Percentiles rank a stretch among this genome's conserved stretches.
Conservation (phyloP, 2,888 invertebrate genomes). For the Calephelis perditalis region DNA sequence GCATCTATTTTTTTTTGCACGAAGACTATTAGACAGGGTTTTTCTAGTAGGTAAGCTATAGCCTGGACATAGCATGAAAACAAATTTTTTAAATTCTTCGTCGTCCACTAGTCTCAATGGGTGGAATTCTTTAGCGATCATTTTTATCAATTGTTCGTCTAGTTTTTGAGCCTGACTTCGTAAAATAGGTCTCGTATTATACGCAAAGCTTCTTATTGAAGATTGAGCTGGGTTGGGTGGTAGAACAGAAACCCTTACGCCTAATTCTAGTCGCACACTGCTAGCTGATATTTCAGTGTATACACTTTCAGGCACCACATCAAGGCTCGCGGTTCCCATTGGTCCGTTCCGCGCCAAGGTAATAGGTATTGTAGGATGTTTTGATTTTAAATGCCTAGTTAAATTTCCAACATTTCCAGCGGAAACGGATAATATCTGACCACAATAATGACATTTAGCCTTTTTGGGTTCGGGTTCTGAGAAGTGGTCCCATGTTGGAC, state of each 20-base stretch:
- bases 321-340: no score
- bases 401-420: slow-evolving; percentile 21
- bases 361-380: slow-evolving; percentile 19
- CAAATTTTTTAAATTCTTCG: slow-evolving; percentile 21
- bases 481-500: slow-evolving; percentile 8
- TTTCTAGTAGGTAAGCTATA: slow-evolving; percentile 25
- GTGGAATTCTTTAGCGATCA: slow-evolving; percentile 14
- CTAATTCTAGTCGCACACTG: no score
- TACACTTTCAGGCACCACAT: not conserved
- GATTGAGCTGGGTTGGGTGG: not conserved
- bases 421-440: not conserved
- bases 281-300: not conserved
- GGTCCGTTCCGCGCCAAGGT: not conserved
- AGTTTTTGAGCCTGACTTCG: not conserved
- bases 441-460: slow-evolving; percentile 11
- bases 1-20: not conserved
- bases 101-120: slow-evolving; percentile 22
- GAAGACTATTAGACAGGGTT: slow-evolving; percentile 17
- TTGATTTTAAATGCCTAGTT: slow-evolving; percentile 21
- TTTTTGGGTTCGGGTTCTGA: not conserved
- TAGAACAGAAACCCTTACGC: not conserved
- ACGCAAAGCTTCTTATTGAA: not conserved
- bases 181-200: not conserved
- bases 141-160: slow-evolving; percentile 11
- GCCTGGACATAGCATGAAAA: slow-evolving; percentile 19